These are phyloP conservation scores for Recurvirostra avosetta DNA, from an alignment of 2,113 vertebrate species.

Conservation along the genomic window DNA sequence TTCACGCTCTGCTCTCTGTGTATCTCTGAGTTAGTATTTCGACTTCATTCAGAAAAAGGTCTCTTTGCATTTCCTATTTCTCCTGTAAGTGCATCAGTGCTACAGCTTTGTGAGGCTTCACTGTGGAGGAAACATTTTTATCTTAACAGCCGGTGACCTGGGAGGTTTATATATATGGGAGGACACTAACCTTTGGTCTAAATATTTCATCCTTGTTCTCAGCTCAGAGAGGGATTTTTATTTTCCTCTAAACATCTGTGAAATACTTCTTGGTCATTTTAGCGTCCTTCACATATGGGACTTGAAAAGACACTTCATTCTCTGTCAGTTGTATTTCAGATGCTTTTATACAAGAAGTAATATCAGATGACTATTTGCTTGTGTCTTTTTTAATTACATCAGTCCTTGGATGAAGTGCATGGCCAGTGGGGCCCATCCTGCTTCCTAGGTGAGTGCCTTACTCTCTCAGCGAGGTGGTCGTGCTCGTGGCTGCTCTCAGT, in stretches of 20 bases:
- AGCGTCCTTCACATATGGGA: background rate
- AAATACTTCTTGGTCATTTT: constrained; percentile 42
- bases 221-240: constrained; percentile 34
- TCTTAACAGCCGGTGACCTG: constrained; percentile 9
- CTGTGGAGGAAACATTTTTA: background rate
- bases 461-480: background rate
- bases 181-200: constrained; percentile 61
- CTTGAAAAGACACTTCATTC: background rate
- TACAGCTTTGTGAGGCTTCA: background rate
- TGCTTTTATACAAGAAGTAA: background rate
- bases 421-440: background rate
- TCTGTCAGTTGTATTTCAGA: constrained; percentile 11
- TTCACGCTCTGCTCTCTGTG: rapidly evolving
- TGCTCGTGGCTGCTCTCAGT: background rate
- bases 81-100: background rate
- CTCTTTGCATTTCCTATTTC: background rate
- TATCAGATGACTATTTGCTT: background rate
- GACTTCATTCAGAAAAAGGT: background rate
- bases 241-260: constrained; percentile 54
- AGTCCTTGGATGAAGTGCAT: background rate
- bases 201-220: constrained; percentile 58
- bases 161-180: constrained; percentile 63
- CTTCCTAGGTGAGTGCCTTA: background rate
- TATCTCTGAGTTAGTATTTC: background rate
- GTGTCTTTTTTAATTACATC: constrained; percentile 44